These are phyloP conservation scores for Isaurus tuberculatus DNA, from an alignment of 92 coral and sea anemone species.

Conservation along the genomic window DNA sequence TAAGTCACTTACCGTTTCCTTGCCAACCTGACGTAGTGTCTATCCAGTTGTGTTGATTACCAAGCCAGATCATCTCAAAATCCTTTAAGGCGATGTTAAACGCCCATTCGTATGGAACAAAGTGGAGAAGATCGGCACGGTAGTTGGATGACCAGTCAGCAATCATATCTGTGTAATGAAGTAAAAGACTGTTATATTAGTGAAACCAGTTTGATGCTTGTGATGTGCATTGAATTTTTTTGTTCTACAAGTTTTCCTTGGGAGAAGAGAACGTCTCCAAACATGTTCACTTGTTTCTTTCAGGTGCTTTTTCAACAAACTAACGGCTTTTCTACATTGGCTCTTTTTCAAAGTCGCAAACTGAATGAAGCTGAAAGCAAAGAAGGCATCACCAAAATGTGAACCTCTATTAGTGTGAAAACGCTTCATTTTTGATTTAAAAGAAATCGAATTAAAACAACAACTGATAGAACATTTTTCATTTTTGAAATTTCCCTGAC, in stretches of 20 bases:
- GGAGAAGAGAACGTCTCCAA: too few species aligned
- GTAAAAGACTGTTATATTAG: background rate
- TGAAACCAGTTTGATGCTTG: background rate
- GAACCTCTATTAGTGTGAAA: too few species aligned
- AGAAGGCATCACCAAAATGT: too few species aligned
- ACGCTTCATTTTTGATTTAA: too few species aligned
- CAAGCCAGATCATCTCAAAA: slow-evolving; percentile 99
- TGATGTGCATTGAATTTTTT: background rate
- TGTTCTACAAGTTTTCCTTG: too few species aligned
- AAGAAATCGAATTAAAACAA: background rate
- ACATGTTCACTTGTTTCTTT: too few species aligned
- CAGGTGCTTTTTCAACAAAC: too few species aligned
- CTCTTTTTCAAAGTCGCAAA: too few species aligned
- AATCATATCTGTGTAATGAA: slow-evolving; percentile 70
- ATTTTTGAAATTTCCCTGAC: background rate
- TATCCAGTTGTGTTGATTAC: slow-evolving; percentile 93
- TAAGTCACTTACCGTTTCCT: slow-evolving; percentile 76
- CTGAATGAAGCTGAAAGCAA: too few species aligned
- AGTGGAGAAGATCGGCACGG: slow-evolving; percentile 87
- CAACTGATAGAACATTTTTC: background rate
- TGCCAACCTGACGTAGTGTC: slow-evolving; percentile 90
- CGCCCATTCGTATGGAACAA: slow-evolving; percentile 98
- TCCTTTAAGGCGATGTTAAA: slow-evolving; percentile 89
- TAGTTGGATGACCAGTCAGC: slow-evolving; percentile 93
- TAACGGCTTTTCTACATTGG: too few species aligned